phyloP scores from a whole-genome alignment of 2,113 vertebrate species.

The Centrocercus urophasianus region DNA sequence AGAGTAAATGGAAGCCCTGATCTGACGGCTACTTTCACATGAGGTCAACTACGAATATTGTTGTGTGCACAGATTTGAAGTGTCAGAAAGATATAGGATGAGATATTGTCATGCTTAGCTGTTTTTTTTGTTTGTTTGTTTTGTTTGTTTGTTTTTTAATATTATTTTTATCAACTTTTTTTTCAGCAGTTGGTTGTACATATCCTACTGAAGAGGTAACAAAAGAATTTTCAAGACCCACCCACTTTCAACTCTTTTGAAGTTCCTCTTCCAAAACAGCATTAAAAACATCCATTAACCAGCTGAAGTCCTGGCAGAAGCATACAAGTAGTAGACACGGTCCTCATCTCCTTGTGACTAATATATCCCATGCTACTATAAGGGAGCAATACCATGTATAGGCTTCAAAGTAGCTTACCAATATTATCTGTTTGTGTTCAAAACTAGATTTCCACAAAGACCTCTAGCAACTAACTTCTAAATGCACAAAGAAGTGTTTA shows the following conservation, averaged over 20 bases:
- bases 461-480: neutral
- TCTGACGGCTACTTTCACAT: neutral
- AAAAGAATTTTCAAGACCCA: neutral
- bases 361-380: neutral
- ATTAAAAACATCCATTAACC: neutral
- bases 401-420: neutral
- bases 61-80: neutral
- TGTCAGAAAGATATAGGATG: neutral
- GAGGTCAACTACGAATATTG: neutral
- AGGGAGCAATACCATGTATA: neutral
- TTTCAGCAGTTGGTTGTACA: neutral
- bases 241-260: neutral
- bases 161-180: neutral
- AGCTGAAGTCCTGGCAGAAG: rapidly evolving
- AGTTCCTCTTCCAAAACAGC: neutral
- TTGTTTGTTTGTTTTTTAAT: too few species aligned
- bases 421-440: neutral
- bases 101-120: neutral
- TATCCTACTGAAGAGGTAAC: neutral
- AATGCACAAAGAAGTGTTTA: neutral
- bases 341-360: neutral
- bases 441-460: neutral
- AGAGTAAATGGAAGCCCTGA: neutral
- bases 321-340: rapidly evolving
- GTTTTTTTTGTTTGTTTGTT: neutral